Conservation (phyloP, 2,888 invertebrate genomes). For the Notodonta dromedarius region DNA sequence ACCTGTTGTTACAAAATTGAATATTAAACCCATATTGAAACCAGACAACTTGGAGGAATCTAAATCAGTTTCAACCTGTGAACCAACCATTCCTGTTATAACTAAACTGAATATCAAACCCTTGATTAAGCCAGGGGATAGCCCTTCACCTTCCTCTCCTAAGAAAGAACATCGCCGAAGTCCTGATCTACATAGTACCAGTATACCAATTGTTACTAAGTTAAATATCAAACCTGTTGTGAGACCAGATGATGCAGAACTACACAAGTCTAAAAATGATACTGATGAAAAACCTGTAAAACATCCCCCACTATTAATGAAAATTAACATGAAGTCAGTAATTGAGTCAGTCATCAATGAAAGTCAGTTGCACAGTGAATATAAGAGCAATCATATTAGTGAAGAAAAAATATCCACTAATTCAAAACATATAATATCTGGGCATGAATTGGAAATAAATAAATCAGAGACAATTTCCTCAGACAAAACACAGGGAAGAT, state of each 20-base stretch:
- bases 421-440: constrained; percentile 40
- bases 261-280: constrained; percentile 49
- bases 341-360: constrained; percentile 58
- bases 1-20: constrained; percentile 81
- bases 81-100: constrained; percentile 66
- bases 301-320: constrained; percentile 76
- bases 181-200: constrained; percentile 44
- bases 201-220: constrained; percentile 70
- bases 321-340: constrained; percentile 74
- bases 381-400: constrained; percentile 55
- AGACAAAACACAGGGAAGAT: constrained; percentile 22
- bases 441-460: constrained; percentile 44
- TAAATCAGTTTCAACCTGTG: constrained; percentile 49
- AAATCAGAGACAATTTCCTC: constrained; percentile 24
- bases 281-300: constrained; percentile 54
- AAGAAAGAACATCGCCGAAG: constrained; percentile 64
- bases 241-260: constrained; percentile 67
- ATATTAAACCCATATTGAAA: constrained; percentile 83
- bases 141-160: constrained; percentile 62
- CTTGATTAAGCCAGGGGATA: constrained; percentile 66
- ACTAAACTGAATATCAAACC: constrained; percentile 77
- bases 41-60: constrained; percentile 60
- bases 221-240: constrained; percentile 80
- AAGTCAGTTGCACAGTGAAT: constrained; percentile 42
- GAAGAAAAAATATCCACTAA: constrained; percentile 70